These are phyloP conservation scores for Clarias pachynema DNA, from an alignment of 2,797 vertebrate genomes.

Conservation along the genomic window DNA sequence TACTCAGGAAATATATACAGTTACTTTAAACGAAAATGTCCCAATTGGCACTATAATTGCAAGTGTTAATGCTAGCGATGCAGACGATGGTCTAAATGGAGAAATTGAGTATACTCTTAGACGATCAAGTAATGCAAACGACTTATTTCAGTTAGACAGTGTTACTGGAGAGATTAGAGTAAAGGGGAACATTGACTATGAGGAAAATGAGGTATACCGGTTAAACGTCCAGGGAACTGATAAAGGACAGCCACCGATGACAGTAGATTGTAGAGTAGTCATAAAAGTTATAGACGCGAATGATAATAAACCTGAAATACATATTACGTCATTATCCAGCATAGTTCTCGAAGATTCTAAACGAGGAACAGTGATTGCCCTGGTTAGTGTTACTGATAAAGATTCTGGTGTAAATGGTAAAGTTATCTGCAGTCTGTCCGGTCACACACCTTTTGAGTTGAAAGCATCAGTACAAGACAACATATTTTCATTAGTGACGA, in stretches of 20 bases:
- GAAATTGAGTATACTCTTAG: slow-evolving; percentile 57
- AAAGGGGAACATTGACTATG: slow-evolving; percentile 63
- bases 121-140: slow-evolving; percentile 30
- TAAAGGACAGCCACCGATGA: slow-evolving; percentile 66
- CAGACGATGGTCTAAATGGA: slow-evolving; percentile 60
- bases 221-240: slow-evolving; percentile 70
- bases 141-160: slow-evolving; percentile 63
- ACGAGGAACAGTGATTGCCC: slow-evolving; percentile 64
- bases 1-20: slow-evolving; percentile 66
- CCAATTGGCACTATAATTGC: slow-evolving; percentile 51
- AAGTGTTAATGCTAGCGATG: slow-evolving; percentile 65
- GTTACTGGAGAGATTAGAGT: slow-evolving; percentile 66
- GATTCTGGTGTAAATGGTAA: slow-evolving; percentile 69
- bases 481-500: slow-evolving; percentile 69
- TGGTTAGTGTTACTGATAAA: slow-evolving; percentile 64
- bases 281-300: slow-evolving; percentile 65
- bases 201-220: slow-evolving; percentile 62
- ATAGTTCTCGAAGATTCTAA: slow-evolving; percentile 54
- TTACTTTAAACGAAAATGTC: slow-evolving; percentile 65
- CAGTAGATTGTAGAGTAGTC: slow-evolving; percentile 64
- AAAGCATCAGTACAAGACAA: slow-evolving; percentile 69
- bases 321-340: slow-evolving; percentile 73
- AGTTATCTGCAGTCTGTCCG: slow-evolving; percentile 57
- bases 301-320: slow-evolving; percentile 75
- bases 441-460: slow-evolving; percentile 66